Conservation (phyloP, 2,113 vertebrate genomes). For the Myotis lucifugus region DNA sequence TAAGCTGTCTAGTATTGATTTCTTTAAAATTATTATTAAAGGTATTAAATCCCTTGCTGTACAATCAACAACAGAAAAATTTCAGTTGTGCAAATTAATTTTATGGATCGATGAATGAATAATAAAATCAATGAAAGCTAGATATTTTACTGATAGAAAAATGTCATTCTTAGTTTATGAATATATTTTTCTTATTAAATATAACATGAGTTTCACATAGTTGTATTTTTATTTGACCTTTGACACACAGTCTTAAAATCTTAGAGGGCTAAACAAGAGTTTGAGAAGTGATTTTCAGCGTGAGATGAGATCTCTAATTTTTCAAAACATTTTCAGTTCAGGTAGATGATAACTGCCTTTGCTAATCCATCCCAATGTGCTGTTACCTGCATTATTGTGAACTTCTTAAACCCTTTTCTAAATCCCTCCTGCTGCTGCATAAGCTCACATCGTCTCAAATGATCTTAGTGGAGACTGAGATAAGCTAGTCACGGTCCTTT, state of each 20-base stretch:
- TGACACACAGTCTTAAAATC: constrained; percentile 26
- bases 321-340: not conserved
- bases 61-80: not conserved
- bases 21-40: constrained; percentile 10
- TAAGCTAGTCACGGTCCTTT: not conserved
- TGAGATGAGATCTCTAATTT: not conserved
- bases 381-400: not conserved
- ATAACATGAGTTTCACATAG: not conserved
- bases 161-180: constrained; percentile 12
- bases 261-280: not conserved
- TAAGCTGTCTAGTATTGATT: not conserved
- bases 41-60: not conserved
- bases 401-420: not conserved
- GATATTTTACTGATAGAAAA: not conserved
- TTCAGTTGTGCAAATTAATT: not conserved
- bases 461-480: not conserved
- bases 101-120: not conserved
- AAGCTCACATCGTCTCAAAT: not conserved
- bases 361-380: not conserved
- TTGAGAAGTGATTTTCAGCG: not conserved
- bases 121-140: not conserved
- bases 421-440: not conserved
- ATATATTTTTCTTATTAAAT: constrained; percentile 1
- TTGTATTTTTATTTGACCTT: not conserved
- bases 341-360: not conserved